phyloP scores from a whole-genome alignment of 2,888 invertebrate species.

The Diaperis boleti region DNA sequence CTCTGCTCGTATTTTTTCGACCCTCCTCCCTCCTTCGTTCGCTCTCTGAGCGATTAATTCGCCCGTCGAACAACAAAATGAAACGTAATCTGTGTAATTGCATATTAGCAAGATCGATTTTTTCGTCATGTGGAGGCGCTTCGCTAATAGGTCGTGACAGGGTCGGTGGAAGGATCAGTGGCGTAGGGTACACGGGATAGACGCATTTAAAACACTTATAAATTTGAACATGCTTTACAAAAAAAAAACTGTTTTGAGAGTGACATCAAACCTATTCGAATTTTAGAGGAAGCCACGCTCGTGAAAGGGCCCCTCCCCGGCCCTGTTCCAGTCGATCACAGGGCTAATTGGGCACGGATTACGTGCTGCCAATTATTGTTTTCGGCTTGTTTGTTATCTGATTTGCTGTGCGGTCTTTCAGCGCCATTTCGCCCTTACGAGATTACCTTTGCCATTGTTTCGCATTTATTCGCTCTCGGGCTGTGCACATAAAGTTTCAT shows the following conservation, averaged over 20 bases:
- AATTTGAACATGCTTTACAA: too few relatives aligned
- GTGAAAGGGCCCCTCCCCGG: too few relatives aligned
- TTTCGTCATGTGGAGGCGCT: constrained; percentile 31
- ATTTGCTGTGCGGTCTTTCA: constrained; percentile 57
- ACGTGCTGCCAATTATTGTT: constrained; percentile 58
- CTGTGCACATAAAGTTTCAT: constrained; percentile 30
- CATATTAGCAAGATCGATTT: constrained; percentile 41
- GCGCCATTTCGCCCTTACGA: constrained; percentile 53
- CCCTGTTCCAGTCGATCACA: constrained; percentile 47
- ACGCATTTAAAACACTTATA: too few relatives aligned
- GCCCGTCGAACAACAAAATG: constrained; percentile 18
- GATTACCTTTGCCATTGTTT: constrained; percentile 48
- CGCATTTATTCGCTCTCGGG: constrained; percentile 41
- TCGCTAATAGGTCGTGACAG: constrained; percentile 41
- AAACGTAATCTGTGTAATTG: constrained; percentile 40
- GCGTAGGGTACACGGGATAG: too few relatives aligned
- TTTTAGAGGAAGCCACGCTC: too few relatives aligned
- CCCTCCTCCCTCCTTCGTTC: constrained; percentile 7
- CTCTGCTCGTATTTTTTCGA: constrained; percentile 11
- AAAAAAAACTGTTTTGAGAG: too few relatives aligned
- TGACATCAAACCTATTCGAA: too few relatives aligned
- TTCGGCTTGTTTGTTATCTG: constrained; percentile 56
- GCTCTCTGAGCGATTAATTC: constrained; percentile 18
- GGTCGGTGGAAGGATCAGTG: constrained; percentile 17
- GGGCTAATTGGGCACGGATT: constrained; percentile 55